These are phyloP conservation scores for Peucedramus taeniatus DNA, from an alignment of 2,113 vertebrate genomes.

Conservation along the genomic window DNA sequence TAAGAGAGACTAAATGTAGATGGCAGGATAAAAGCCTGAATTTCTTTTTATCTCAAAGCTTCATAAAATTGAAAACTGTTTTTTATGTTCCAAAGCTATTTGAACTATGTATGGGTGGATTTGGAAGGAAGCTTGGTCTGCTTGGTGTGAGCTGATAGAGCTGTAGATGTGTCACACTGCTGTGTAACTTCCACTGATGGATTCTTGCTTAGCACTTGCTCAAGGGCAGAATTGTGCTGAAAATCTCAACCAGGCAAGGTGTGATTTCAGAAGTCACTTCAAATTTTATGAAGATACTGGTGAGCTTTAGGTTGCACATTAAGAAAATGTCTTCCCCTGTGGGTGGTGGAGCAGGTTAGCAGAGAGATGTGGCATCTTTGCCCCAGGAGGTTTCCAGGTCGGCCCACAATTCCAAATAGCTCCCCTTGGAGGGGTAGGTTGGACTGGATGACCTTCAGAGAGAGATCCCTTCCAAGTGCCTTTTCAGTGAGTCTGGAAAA, in stretches of 20 bases:
- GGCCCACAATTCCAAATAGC: neutral
- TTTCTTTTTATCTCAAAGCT: neutral
- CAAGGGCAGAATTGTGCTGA: neutral
- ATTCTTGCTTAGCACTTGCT: neutral
- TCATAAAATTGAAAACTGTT: neutral
- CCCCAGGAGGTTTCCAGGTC: neutral
- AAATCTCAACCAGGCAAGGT: neutral
- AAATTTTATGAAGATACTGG: neutral
- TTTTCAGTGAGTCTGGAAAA: neutral
- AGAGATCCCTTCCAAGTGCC: neutral
- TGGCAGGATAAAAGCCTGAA: neutral
- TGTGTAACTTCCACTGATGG: neutral
- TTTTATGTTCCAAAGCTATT: neutral
- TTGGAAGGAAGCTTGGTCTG: conserved; percentile 2
- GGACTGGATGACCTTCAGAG: neutral
- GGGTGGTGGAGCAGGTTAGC: neutral
- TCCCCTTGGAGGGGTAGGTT: neutral
- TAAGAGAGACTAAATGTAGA: neutral
- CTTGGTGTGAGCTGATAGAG: neutral
- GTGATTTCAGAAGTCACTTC: conserved; percentile 7
- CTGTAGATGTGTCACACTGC: neutral
- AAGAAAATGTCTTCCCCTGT: neutral
- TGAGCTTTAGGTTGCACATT: neutral
- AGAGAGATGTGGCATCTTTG: rapidly evolving
- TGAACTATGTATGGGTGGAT: neutral